A percentile compares a stretch with the other conserved stretches of the same genome.
These are phyloP conservation scores for Fukomys damarensis DNA, from an alignment of 2,113 vertebrate genomes.

Conservation along the genomic window DNA sequence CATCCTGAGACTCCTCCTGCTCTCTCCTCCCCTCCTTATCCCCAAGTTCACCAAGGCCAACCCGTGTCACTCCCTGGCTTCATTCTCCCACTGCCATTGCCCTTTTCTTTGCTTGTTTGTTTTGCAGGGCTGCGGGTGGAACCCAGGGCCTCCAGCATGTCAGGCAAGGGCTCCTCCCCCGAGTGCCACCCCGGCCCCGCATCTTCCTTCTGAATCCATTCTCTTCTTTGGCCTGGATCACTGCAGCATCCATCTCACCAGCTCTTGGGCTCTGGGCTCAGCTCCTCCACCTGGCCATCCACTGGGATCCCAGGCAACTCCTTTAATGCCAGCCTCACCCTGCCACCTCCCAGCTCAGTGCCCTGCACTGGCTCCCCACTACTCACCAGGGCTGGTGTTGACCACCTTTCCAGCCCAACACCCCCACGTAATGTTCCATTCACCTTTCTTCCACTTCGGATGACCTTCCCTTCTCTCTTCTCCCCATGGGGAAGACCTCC, in stretches of 20 bases:
- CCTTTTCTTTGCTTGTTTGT: neutral
- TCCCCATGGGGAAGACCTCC: neutral
- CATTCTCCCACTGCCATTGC: neutral
- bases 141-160: neutral
- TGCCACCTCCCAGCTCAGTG: accelerated
- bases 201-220: neutral
- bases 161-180: neutral
- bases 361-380: neutral
- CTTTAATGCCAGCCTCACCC: neutral
- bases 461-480: neutral
- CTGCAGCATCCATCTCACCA: too few species aligned
- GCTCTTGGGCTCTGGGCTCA: neutral
- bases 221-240: neutral
- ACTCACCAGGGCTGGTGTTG: neutral
- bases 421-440: neutral
- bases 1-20: neutral
- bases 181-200: neutral
- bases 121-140: neutral
- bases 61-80: neutral
- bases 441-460: too few species aligned
- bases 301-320: neutral
- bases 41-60: neutral
- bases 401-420: too few species aligned
- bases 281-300: neutral
- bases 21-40: neutral